phyloP scores from a whole-genome alignment of 2,113 vertebrate species.

The Galeopterus variegatus region DNA sequence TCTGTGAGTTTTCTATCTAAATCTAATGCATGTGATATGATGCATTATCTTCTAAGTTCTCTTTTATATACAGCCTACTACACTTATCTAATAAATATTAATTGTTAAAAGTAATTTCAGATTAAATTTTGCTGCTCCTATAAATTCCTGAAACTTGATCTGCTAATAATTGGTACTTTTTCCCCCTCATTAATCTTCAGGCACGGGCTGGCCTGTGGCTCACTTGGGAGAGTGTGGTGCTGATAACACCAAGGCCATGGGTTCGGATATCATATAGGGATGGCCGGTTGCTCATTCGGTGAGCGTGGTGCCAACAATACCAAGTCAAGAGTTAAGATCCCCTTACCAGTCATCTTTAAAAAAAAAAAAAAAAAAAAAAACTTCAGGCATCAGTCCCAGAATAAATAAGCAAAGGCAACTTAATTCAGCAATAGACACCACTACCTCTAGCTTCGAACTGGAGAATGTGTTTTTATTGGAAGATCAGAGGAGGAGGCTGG shows the following conservation, averaged over 20 bases:
- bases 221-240: no score
- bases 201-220: no score
- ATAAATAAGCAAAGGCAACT: conserved; percentile 26
- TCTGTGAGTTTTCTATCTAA: not conserved
- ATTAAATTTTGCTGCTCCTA: not conserved
- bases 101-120: not conserved
- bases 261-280: no score
- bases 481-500: not conserved
- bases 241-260: no score
- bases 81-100: not conserved
- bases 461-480: not conserved
- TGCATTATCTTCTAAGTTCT: conserved; percentile 4
- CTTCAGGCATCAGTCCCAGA: not conserved
- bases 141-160: not conserved
- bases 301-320: no score
- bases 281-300: no score
- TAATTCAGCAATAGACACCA: not conserved
- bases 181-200: not conserved
- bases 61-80: not conserved
- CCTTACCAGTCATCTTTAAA: no score
- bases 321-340: no score
- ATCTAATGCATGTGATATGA: not conserved
- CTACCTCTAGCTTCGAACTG: not conserved
- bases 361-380: not conserved
- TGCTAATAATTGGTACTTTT: not conserved